These are phyloP conservation scores for Acronicta alni DNA, from an alignment of 2,888 invertebrate species.

Conservation along the genomic window DNA sequence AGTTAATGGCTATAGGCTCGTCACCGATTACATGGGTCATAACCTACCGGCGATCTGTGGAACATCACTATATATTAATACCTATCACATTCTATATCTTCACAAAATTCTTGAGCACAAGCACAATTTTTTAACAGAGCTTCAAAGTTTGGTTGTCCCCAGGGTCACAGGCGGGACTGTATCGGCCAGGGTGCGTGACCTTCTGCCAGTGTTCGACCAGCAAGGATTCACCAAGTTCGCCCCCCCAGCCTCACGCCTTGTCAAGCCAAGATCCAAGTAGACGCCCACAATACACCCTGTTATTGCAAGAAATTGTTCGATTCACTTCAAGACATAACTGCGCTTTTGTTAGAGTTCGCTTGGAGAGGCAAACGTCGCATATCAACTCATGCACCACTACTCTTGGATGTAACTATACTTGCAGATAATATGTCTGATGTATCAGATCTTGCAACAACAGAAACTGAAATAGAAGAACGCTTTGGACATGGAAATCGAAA, in stretches of 20 bases:
- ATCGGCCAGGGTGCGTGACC: constrained; percentile 92
- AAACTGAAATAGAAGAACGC: constrained; percentile 23
- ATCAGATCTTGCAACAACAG: constrained; percentile 27
- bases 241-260: constrained; percentile 93
- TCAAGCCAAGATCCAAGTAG: constrained; percentile 90
- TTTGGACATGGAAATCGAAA: constrained; percentile 51
- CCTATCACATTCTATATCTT: not conserved
- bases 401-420: constrained; percentile 3
- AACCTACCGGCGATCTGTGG: too few species aligned
- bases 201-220: constrained; percentile 95
- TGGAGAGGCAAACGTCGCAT: not conserved
- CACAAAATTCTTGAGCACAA: constrained; percentile 32
- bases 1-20: too few species aligned
- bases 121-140: constrained; percentile 41
- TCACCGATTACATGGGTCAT: too few species aligned
- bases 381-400: not conserved
- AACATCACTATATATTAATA: too few species aligned
- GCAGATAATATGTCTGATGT: constrained; percentile 13
- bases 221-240: constrained; percentile 95
- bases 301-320: constrained; percentile 29
- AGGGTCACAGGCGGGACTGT: constrained; percentile 92
- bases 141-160: constrained; percentile 59
- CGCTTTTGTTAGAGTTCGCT: constrained; percentile 25
- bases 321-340: constrained; percentile 27
- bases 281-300: constrained; percentile 18